phyloP scores from a whole-genome alignment of 2,113 vertebrate genomes.

The Rhinoptilus africanus region DNA sequence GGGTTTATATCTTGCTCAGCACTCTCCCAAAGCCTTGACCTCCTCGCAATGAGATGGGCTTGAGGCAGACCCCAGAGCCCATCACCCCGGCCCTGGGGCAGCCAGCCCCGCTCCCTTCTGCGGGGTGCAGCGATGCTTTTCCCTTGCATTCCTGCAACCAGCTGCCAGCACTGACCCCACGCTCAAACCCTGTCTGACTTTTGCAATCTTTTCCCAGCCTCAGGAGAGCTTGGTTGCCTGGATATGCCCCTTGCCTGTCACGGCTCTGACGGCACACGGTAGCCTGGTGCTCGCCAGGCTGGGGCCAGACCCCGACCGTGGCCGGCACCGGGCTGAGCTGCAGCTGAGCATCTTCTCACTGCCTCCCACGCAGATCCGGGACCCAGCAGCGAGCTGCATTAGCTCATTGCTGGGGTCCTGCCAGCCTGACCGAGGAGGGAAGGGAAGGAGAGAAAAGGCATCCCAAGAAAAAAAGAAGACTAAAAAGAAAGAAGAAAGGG shows the following conservation, averaged over 20 bases:
- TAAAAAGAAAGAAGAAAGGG: background rate
- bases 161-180: background rate
- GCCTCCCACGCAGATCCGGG: conserved; percentile 14
- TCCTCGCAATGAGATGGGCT: background rate
- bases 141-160: background rate
- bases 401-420: background rate
- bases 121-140: background rate
- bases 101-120: background rate
- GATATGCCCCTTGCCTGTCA: background rate
- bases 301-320: rapidly evolving
- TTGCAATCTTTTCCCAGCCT: background rate
- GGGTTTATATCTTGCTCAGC: background rate
- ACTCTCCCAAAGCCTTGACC: background rate
- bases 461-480: background rate
- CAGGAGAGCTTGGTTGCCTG: rapidly evolving
- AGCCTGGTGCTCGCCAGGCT: rapidly evolving
- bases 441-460: background rate
- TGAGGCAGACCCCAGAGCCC: background rate
- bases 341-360: background rate
- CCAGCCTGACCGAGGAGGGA: background rate
- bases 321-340: background rate
- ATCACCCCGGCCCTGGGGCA: background rate
- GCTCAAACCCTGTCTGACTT: background rate
- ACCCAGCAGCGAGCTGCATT: background rate
- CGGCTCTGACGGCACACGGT: rapidly evolving